Base-by-base conservation (phyloP, 2,113 vertebrate genomes). In the Gymnarchus niloticus region DNA sequence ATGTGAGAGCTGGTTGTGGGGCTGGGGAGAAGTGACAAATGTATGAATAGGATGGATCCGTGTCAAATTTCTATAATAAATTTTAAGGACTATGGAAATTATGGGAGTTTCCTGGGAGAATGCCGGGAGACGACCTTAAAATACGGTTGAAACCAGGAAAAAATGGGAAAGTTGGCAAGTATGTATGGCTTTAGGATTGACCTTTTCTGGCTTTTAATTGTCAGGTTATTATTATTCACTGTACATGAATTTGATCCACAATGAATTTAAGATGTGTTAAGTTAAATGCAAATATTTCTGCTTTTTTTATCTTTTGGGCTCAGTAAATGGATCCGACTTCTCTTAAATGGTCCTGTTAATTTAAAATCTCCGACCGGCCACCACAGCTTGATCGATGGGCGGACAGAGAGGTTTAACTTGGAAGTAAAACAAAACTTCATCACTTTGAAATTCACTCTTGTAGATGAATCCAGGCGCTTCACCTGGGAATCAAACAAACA, bases 351-450 rank as follows among this genome's bases (percentile, higher is more conserved):
- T 69, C 83, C 14, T 19, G 23, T 9, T 84, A 73, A 73, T 84
- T n/a, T 25, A 6, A n/a, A 84, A 84, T 59, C 48, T 14, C 44
- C 46, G 48, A n/a, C n/a, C 25, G 14, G 59, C 48, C 25, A 77
- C 51, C 51, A 41, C 5, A 73, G 23, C 69, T 48, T 76, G 6
- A 44, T 46, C 57, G 48, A 23, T 14, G 41, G 8, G 8, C 28
- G 52, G 59, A 56, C 21, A 21, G 46, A 65, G 59, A 48, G 28
- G 49, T 57, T 78, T 56, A 46, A 44, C 69, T 23, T 48, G 61
- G 73, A 87, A 87, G 65, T 88, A 81, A 83, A 76, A 84, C 83
- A 78, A n/a, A 88, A 88, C 86, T 81, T 88, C 78, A 83, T 88
- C 87, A 89, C 51, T 46, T 69, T 76, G 52, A 89, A 89, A 90